Percentiles rank a stretch among this genome's conserved stretches.
Evolutionary conservation across 2,888 invertebrate genomes (phyloP).

Genomic region (Diplolepis rosae): DNA sequence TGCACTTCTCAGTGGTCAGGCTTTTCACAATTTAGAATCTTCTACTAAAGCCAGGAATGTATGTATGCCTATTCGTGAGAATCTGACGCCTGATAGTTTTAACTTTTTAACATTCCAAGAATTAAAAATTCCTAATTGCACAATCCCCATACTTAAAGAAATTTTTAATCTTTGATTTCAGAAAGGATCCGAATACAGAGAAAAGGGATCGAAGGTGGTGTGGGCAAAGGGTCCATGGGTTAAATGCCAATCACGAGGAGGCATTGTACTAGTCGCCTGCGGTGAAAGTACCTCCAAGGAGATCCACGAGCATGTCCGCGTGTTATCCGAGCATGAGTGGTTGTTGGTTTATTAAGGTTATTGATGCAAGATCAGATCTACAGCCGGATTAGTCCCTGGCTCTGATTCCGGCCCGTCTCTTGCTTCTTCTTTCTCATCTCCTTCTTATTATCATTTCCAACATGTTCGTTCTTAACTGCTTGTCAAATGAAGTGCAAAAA

Average conservation of each 20-base stretch:
- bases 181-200: no score
- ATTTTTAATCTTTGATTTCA: no score
- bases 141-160: no score
- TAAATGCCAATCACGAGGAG: constrained; percentile 63
- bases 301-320: constrained; percentile 47
- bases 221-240: constrained; percentile 53
- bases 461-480: constrained; percentile 37
- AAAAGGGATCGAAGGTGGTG: constrained; percentile 18
- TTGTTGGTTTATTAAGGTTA: constrained; percentile 69
- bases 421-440: constrained; percentile 42
- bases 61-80: no score
- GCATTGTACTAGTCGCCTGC: constrained; percentile 58
- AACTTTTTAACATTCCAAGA: no score
- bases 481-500: constrained; percentile 6
- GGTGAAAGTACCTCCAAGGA: constrained; percentile 49
- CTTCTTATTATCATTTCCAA: constrained; percentile 48
- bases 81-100: no score
- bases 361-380: constrained; percentile 67
- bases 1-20: no score
- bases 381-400: constrained; percentile 62
- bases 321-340: constrained; percentile 56
- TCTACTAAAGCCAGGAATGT: no score
- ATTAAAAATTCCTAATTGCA: no score
- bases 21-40: no score
- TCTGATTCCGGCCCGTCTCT: constrained; percentile 51